Conservation (phyloP, 2,888 invertebrate species). For the Coremacera marginata region DNA sequence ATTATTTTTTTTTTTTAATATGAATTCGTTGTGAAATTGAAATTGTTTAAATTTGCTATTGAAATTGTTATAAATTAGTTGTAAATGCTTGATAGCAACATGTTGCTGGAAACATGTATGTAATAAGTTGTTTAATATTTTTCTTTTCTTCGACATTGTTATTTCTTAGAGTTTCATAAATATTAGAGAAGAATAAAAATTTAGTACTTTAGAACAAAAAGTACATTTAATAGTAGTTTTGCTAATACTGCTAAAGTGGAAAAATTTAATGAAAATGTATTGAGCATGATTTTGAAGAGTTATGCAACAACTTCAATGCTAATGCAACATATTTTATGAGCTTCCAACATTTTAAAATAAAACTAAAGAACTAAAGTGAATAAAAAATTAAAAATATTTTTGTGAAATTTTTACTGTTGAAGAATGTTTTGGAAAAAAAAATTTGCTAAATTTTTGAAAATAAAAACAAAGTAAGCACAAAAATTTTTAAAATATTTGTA, state of each 20-base stretch:
- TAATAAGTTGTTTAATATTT: conserved; percentile 6
- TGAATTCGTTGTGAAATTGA: conserved; percentile 25
- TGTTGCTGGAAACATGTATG: conserved; percentile 31
- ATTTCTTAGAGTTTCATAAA: too few species aligned
- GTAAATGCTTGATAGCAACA: conserved; percentile 19
- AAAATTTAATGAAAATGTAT: too few species aligned
- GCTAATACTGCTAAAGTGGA: too few species aligned
- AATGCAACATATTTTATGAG: background rate
- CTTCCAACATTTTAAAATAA: background rate
- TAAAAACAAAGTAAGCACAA: background rate
- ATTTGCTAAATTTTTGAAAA: background rate
- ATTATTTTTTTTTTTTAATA: conserved; percentile 36
- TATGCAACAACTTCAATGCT: background rate
- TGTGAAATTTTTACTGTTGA: background rate
- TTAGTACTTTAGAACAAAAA: too few species aligned
- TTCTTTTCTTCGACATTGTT: too few species aligned
- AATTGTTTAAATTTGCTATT: conserved; percentile 18
- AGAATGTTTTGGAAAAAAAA: background rate
- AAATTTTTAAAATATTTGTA: background rate
- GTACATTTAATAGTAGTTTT: too few species aligned
- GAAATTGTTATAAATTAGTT: background rate
- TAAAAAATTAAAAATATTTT: background rate
- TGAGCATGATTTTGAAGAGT: too few species aligned
- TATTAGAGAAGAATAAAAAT: too few species aligned
- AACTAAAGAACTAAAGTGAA: background rate